Evolutionary conservation across 2,888 invertebrate genomes (phyloP).

Genomic region (Adelognathus sp.): DNA sequence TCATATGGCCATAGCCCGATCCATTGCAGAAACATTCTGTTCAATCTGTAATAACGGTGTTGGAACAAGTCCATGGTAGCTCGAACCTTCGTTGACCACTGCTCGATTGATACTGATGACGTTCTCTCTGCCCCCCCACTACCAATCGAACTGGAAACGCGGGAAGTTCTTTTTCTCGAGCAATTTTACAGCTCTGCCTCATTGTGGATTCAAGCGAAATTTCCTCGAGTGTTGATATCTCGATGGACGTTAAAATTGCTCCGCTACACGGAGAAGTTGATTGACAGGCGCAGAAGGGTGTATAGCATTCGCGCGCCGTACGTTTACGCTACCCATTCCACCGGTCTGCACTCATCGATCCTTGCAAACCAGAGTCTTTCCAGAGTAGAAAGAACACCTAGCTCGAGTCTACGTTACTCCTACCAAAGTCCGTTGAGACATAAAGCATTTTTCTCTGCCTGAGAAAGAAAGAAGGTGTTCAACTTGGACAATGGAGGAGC

Average conservation of each 20-base stretch:
- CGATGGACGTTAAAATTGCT: slow-evolving; percentile 27
- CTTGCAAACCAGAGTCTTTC: too few species aligned
- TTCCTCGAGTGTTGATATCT: not conserved
- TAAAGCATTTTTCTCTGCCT: not conserved
- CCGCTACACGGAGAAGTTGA: slow-evolving; percentile 3
- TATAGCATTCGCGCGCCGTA: not conserved
- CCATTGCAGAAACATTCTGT: too few species aligned
- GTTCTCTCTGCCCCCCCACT: too few species aligned
- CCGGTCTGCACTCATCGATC: too few species aligned
- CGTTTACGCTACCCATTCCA: too few species aligned
- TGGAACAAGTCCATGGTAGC: slow-evolving; percentile 22
- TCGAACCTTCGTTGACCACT: slow-evolving; percentile 1
- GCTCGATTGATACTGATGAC: not conserved
- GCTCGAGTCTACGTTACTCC: not conserved
- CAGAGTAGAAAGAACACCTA: too few species aligned
- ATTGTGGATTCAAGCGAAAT: too few species aligned
- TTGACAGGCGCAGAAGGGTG: not conserved
- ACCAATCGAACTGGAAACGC: too few species aligned
- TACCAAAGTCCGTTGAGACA: not conserved
- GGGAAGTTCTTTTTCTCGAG: too few species aligned
- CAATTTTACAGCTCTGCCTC: not conserved
- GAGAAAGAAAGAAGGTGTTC: not conserved
- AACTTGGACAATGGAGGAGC: not conserved
- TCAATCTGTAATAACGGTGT: too few species aligned
- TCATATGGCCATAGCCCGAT: slow-evolving; percentile 52